Evolutionary conservation across 2,888 invertebrate species (phyloP).

Genomic region (Scaptomyza tumidula): DNA sequence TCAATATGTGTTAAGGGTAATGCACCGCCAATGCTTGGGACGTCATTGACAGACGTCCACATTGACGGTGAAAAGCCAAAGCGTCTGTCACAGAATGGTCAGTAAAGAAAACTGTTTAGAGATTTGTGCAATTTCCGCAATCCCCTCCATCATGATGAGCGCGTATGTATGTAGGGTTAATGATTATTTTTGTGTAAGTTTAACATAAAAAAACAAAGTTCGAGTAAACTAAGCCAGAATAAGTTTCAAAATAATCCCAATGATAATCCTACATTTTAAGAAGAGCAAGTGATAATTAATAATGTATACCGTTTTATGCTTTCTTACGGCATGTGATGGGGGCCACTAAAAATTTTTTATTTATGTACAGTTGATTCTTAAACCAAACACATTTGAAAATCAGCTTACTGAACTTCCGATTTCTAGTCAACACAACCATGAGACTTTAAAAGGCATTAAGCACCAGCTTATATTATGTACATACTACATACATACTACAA

Average conservation of each 20-base stretch:
- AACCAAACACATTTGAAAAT: constrained; percentile 15
- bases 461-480: neutral
- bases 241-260: constrained; percentile 71
- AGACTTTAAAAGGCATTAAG: constrained; percentile 35
- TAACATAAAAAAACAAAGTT: constrained; percentile 29
- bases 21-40: constrained; percentile 30
- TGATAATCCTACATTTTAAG: constrained; percentile 66
- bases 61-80: constrained; percentile 32
- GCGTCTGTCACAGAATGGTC: no score
- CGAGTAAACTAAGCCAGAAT: constrained; percentile 44
- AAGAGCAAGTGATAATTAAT: constrained; percentile 77
- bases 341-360: neutral
- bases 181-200: no score
- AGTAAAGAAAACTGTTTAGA: no score
- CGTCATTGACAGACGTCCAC: constrained; percentile 5
- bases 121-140: no score
- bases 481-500: neutral
- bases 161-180: no score
- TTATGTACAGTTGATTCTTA: constrained; percentile 17
- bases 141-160: no score
- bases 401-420: constrained; percentile 41
- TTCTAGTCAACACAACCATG: constrained; percentile 60
- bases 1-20: neutral
- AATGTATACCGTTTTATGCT: constrained; percentile 27
- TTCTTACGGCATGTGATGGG: constrained; percentile 39